A percentile compares a stretch with the other conserved stretches of the same genome.
phyloP scores from a whole-genome alignment of 2,888 invertebrate genomes.

The Dascillus cervinus region DNA sequence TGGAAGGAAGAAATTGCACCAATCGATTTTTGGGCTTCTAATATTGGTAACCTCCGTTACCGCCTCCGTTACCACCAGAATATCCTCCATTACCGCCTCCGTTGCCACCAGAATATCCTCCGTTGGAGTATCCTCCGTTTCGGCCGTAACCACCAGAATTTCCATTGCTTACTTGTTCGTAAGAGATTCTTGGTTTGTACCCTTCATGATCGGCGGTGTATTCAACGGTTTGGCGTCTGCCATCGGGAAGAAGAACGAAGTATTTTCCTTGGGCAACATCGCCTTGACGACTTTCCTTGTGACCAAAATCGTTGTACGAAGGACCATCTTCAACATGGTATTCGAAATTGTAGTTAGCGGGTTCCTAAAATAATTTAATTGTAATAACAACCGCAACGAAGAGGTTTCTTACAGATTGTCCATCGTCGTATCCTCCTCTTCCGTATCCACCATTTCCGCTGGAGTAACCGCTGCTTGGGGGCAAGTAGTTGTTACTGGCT shows the following conservation, averaged over 20 bases:
- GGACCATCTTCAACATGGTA: constrained; percentile 56
- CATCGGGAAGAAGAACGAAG: constrained; percentile 60
- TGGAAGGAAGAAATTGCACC: too few species aligned
- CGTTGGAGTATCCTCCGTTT: constrained; percentile 24
- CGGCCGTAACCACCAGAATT: constrained; percentile 19
- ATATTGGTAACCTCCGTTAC: constrained; percentile 35
- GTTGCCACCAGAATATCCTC: constrained; percentile 15
- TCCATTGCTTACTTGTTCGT: constrained; percentile 41
- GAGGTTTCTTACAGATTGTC: constrained; percentile 29
- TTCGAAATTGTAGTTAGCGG: constrained; percentile 56
- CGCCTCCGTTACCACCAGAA: constrained; percentile 35
- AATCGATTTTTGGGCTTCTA: constrained; percentile 29
- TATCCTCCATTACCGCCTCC: constrained; percentile 14
- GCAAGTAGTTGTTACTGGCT: constrained; percentile 21
- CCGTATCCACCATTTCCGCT: constrained; percentile 25
- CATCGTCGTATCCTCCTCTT: constrained; percentile 26
- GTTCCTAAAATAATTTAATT: constrained; percentile 35
- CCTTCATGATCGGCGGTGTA: constrained; percentile 59
- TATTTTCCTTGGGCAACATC: constrained; percentile 63
- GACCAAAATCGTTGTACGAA: constrained; percentile 63
- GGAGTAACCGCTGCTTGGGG: constrained; percentile 20
- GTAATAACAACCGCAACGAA: too few species aligned
- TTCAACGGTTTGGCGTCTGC: constrained; percentile 57
- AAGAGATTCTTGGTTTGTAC: constrained; percentile 57
- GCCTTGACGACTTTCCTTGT: constrained; percentile 56